Evolutionary conservation across 2,888 invertebrate species (phyloP).

Genomic region (Microctonus brassicae): DNA sequence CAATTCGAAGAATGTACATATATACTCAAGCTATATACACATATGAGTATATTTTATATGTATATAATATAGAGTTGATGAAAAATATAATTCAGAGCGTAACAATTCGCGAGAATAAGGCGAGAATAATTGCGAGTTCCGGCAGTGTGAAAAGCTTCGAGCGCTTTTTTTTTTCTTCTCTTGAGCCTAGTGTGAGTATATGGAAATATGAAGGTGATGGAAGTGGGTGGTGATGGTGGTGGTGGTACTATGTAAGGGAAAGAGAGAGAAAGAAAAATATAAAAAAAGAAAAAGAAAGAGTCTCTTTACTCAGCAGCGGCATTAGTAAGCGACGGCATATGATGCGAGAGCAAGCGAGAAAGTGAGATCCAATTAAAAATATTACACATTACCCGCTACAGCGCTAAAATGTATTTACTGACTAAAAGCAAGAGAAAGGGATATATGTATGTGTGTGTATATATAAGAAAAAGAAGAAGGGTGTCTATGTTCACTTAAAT

Average conservation of each 20-base stretch:
- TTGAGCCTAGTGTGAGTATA: conserved; percentile 24
- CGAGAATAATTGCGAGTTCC: conserved; percentile 69
- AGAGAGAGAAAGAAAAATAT: conserved; percentile 15
- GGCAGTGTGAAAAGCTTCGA: conserved; percentile 52
- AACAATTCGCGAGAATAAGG: conserved; percentile 66
- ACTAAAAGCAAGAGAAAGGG: conserved; percentile 59
- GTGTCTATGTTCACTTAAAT: conserved; percentile 34
- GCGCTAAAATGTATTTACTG: conserved; percentile 67
- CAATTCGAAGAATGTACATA: too few species aligned
- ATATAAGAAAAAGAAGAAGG: conserved; percentile 37
- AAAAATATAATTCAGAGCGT: conserved; percentile 58
- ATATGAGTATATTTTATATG: too few species aligned
- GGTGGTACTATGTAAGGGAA: conserved; percentile 30
- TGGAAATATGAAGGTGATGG: neutral
- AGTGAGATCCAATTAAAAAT: conserved; percentile 69
- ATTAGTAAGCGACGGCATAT: conserved; percentile 17
- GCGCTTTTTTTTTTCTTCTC: conserved; percentile 49
- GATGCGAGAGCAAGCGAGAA: conserved; percentile 48
- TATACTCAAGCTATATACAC: too few species aligned
- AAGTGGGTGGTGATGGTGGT: neutral
- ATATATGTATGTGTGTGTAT: too few species aligned
- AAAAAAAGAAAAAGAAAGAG: conserved; percentile 24
- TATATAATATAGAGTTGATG: conserved; percentile 15
- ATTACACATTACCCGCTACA: conserved; percentile 68
- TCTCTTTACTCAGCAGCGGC: conserved; percentile 30